A percentile compares a stretch with the other conserved stretches of the same genome.
Conservation (phyloP, 2,888 invertebrate genomes). For the Epirrita christyi region DNA sequence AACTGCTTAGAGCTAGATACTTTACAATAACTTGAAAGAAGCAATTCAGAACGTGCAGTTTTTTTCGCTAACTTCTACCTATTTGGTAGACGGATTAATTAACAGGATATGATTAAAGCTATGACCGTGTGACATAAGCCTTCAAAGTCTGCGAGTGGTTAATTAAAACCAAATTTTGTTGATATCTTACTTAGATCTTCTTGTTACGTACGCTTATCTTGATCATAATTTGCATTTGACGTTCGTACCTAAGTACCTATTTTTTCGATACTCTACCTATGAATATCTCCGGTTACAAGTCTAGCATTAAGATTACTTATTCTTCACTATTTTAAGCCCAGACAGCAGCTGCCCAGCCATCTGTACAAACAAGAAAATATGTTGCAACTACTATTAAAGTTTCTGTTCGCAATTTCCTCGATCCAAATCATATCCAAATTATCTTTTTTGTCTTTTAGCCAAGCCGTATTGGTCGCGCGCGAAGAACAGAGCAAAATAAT, state of each 20-base stretch:
- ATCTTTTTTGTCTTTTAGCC: too few relatives aligned
- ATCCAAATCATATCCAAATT: background rate
- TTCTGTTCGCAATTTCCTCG: conserved; percentile 18
- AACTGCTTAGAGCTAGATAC: conserved; percentile 1
- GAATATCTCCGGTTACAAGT: background rate
- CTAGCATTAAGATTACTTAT: conserved; percentile 8
- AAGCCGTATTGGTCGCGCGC: too few relatives aligned
- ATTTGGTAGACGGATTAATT: background rate
- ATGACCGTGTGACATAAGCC: too few relatives aligned
- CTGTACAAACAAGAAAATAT: conserved; percentile 40
- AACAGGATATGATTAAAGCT: conserved; percentile 1
- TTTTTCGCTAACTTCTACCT: conserved; percentile 7
- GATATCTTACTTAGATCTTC: too few relatives aligned
- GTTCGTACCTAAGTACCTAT: background rate
- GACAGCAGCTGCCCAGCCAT: conserved; percentile 58
- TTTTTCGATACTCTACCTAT: too few relatives aligned
- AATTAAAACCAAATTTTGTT: too few relatives aligned
- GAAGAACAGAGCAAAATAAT: too few relatives aligned
- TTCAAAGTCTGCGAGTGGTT: background rate
- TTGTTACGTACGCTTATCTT: too few relatives aligned
- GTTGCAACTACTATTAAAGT: conserved; percentile 8
- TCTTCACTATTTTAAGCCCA: conserved; percentile 39
- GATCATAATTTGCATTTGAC: background rate
- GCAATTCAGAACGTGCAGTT: background rate
- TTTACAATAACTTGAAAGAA: too few relatives aligned